A percentile compares a stretch with the other conserved stretches of the same genome.
Evolutionary conservation across 1,140 invertebrate species (phyloP).

Genomic region (Intoshia linei): DNA sequence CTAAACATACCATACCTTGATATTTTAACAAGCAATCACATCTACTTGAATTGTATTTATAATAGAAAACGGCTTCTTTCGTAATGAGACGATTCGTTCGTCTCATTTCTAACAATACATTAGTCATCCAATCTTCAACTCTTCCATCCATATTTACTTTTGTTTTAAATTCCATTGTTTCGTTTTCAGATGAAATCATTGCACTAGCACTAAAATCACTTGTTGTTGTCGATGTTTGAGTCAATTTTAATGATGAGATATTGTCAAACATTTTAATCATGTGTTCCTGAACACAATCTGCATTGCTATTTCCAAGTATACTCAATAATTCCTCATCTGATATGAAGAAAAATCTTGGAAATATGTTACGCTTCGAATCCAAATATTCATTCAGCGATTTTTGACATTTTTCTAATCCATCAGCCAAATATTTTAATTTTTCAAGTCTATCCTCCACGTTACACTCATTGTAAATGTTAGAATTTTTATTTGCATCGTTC

Average conservation of each 20-base stretch:
- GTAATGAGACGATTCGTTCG: slow-evolving; percentile 43
- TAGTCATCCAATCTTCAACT: slow-evolving; percentile 61
- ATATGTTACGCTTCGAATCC: slow-evolving; percentile 45
- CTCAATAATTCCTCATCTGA: slow-evolving; percentile 58
- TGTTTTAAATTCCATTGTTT: slow-evolving; percentile 45
- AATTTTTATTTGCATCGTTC: slow-evolving; percentile 38
- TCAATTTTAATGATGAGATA: slow-evolving; percentile 36
- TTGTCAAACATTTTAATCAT: slow-evolving; percentile 82
- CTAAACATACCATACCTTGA: slow-evolving; percentile 50
- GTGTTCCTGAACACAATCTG: slow-evolving; percentile 45
- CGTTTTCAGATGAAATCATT: slow-evolving; percentile 47
- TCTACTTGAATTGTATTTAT: slow-evolving; percentile 1
- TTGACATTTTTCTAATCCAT: slow-evolving; percentile 47
- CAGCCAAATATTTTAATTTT: slow-evolving; percentile 36
- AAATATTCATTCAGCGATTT: slow-evolving; percentile 58
- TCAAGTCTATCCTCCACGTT: slow-evolving; percentile 33
- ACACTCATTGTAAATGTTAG: slow-evolving; percentile 40
- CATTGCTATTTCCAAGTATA: slow-evolving; percentile 47
- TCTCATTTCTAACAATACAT: slow-evolving; percentile 45
- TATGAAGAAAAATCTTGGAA: slow-evolving; percentile 61
- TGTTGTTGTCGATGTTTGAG: slow-evolving; percentile 29
- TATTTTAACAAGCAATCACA: slow-evolving; percentile 47
- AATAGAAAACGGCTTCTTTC: slow-evolving; percentile 45
- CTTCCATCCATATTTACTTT: slow-evolving; percentile 30
- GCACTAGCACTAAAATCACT: slow-evolving; percentile 32